Percentiles rank a stretch among this genome's conserved stretches.
Conservation (phyloP, 2,888 invertebrate genomes). For the Nasonia oneida region DNA sequence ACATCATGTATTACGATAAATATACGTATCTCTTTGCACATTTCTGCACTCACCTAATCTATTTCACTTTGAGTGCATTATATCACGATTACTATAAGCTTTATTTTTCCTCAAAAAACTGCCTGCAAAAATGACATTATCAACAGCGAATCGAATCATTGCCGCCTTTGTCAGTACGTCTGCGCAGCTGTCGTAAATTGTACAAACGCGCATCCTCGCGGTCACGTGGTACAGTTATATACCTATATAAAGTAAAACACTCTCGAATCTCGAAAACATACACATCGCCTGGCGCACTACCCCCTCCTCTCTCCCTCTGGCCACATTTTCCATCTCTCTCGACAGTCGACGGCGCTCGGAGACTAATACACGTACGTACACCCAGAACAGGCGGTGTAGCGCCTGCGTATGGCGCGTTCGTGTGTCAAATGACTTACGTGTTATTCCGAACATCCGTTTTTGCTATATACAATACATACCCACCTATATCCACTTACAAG, state of each 20-base stretch:
- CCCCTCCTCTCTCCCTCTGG: not conserved
- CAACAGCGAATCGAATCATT: not conserved
- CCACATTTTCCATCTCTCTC: not conserved
- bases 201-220: too few relatives aligned
- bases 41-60: too few relatives aligned
- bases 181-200: not conserved
- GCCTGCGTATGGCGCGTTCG: slow-evolving; percentile 21
- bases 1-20: too few relatives aligned
- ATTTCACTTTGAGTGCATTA: too few relatives aligned
- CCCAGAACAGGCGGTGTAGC: not conserved
- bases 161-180: not conserved
- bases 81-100: too few relatives aligned
- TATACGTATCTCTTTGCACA: too few relatives aligned
- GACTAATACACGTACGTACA: not conserved
- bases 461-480: not conserved
- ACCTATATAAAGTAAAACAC: too few relatives aligned
- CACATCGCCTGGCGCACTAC: not conserved
- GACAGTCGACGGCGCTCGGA: not conserved
- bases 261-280: not conserved
- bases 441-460: slow-evolving; percentile 70
- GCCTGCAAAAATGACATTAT: not conserved
- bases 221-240: not conserved
- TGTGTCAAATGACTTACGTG: slow-evolving; percentile 68
- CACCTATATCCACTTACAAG: not conserved
- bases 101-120: too few relatives aligned